Base-by-base conservation (phyloP, 2,797 vertebrate species). In the Lutjanus argentimaculatus region DNA sequence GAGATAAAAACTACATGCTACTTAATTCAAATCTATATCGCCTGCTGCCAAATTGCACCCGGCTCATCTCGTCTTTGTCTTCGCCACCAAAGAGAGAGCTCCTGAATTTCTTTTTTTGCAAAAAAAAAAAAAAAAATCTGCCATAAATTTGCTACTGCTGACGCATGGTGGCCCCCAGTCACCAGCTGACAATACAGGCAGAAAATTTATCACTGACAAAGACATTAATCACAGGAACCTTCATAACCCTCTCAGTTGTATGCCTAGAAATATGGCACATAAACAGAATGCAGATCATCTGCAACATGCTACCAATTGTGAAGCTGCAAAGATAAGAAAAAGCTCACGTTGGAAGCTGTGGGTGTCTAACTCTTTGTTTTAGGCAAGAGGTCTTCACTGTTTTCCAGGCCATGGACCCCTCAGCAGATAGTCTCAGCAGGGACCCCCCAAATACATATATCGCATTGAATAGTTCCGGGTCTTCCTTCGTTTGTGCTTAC, bases 1-100 rank as follows among this genome's bases (percentile, higher is more conserved):
- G 71, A 94, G 93, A 95, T 95, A 95, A 94, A 93, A 92, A 92
- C 93, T 90, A 94, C 93, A 95, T 91, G 93, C 93, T 90, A 90
- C 88, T 94, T 93, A 81, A 95, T 95, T 94, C 88, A 91, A 93
- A 93, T 92, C 93, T 89, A 91, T 85, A 92, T 81, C 55, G 79
- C 80, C 87, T 43, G 71, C 72, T 94, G 92, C 93, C 92, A 95
- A 89, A 80, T 83, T 15, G 79, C 67, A 43, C 92, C 77, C 86
- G 49, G 87, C 92, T 93, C 92, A 89, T 90, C 83, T 87, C 65
- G 61, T 87, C 91, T 94, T 94, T 94, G 89, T 94, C 82, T 88
- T 42, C 42, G 36, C 82, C 85, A 88, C 89, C 86, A 72, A 75
- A 86, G 78, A 79, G 30, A 36, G 71, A 74, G 88, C 77, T 62